Conservation (phyloP, 2,797 vertebrate genomes). For the Alectoris magna region DNA sequence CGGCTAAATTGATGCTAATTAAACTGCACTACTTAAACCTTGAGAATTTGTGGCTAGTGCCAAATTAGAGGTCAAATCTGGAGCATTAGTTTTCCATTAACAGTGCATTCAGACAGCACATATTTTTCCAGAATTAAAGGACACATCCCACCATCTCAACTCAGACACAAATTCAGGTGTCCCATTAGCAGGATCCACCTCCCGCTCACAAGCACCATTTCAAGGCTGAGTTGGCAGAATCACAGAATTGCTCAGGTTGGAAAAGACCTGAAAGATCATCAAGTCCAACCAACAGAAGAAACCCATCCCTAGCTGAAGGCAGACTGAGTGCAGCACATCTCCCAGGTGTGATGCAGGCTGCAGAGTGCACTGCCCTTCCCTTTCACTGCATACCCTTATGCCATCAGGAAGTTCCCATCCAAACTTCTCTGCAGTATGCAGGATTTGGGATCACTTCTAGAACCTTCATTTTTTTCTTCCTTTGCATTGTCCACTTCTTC, state of each 20-base stretch:
- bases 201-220: rapidly evolving
- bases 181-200: rapidly evolving
- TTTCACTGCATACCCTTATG: neutral
- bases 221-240: neutral
- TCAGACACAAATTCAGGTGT: rapidly evolving
- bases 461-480: neutral
- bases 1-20: neutral
- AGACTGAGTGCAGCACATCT: neutral
- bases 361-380: neutral
- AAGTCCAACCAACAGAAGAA: neutral
- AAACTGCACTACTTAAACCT: neutral
- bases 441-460: neutral
- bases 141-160: rapidly evolving
- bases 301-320: rapidly evolving
- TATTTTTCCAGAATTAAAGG: rapidly evolving
- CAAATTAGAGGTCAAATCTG: neutral
- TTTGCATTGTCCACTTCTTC: rapidly evolving
- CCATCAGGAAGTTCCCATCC: too few species aligned
- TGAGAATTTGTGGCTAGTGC: rapidly evolving
- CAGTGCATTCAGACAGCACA: rapidly evolving
- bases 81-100: neutral
- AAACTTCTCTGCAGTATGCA: neutral
- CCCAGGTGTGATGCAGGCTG: neutral
- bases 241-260: too few species aligned
- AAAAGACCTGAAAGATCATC: too few species aligned